Evolutionary conservation across 2,113 vertebrate genomes (phyloP), one percentile per base, ranked within the genome.

Genomic region (Orycteropus afer): DNA sequence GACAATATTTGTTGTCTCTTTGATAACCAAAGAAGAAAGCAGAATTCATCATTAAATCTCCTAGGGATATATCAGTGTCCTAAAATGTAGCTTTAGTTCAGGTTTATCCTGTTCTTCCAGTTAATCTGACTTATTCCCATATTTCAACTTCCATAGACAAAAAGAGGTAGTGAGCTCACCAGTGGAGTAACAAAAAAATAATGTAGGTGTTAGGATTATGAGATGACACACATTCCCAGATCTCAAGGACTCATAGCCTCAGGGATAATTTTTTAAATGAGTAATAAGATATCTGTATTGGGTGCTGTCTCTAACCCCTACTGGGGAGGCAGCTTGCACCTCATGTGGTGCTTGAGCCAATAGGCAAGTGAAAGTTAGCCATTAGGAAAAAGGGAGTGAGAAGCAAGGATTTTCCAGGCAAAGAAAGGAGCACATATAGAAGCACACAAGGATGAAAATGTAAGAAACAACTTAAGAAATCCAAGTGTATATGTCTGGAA

Each of bases 241-340:
- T 11, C 40, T 89, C 78, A 79, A 63, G 18, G n/a, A 91, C 45
- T 83, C 59, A 83, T 0, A 86, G 27, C n/a, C 53, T 86, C 51
- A 57, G 55, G 67, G 47, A 77, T 32, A 47, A 27, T 79, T 96
- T 95, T 45, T 74, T 53, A 86, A 85, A 22, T 86, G 29, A 82
- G 18, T 61, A 69, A 10, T 51, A 49, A 91, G 45, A 63, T 55
- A 61, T 23, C n/a, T 34, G 4, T 23, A 11, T 34, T 42, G 34
- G 4, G 20, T 29, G 23, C 34, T 57, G 40, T 40, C 51, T 79
- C 69, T 69, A 89, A 76, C 6, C 1, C 45, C 17, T 14, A 45
- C 27, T 4, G 4, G 23, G 57, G 20, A 85, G n/a, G 22, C 22
- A 42, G 20, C 37, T 69, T 29, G 73, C 4, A 84, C 11, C 37